These are phyloP conservation scores for Leptinotarsa rubiginosa DNA, from an alignment of 2,888 invertebrate genomes.

Conservation along the genomic window DNA sequence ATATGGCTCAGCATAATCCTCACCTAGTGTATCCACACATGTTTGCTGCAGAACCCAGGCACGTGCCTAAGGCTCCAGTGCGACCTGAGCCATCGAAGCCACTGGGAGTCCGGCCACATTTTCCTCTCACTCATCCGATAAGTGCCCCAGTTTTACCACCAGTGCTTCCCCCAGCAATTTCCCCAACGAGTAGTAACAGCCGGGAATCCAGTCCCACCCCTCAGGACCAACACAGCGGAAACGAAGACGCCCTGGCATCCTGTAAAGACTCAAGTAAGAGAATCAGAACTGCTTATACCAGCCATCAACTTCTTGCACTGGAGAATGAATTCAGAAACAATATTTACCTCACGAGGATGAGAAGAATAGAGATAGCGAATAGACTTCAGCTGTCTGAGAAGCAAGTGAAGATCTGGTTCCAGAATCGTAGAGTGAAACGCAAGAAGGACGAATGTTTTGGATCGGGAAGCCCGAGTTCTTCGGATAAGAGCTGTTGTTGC, in stretches of 20 bases:
- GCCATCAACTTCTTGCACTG: slow-evolving; percentile 86
- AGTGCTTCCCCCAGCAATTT: slow-evolving; percentile 45
- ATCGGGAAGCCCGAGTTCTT: slow-evolving; percentile 39
- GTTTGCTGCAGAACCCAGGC: neutral
- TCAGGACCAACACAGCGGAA: slow-evolving; percentile 59
- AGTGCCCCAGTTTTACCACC: neutral
- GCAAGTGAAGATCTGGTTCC: slow-evolving; percentile 96
- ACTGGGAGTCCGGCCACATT: slow-evolving; percentile 42
- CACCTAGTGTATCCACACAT: slow-evolving; percentile 59
- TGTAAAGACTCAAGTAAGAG: slow-evolving; percentile 80
- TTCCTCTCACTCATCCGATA: slow-evolving; percentile 2
- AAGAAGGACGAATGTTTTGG: slow-evolving; percentile 83
- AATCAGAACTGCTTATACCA: slow-evolving; percentile 93
- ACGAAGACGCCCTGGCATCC: slow-evolving; percentile 66
- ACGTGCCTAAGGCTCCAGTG: slow-evolving; percentile 38
- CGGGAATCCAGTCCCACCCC: slow-evolving; percentile 72
- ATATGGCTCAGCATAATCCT: slow-evolving; percentile 71
- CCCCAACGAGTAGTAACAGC: slow-evolving; percentile 60
- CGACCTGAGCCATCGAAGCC: slow-evolving; percentile 51
- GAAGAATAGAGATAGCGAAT: slow-evolving; percentile 94
- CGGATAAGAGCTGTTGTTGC: slow-evolving; percentile 68
- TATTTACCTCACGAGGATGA: slow-evolving; percentile 89
- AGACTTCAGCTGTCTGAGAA: slow-evolving; percentile 90
- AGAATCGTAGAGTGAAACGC: slow-evolving; percentile 91
- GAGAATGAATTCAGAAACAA: slow-evolving; percentile 91